phyloP scores from a whole-genome alignment of 2,113 vertebrate genomes.

The Phainopepla nitens region DNA sequence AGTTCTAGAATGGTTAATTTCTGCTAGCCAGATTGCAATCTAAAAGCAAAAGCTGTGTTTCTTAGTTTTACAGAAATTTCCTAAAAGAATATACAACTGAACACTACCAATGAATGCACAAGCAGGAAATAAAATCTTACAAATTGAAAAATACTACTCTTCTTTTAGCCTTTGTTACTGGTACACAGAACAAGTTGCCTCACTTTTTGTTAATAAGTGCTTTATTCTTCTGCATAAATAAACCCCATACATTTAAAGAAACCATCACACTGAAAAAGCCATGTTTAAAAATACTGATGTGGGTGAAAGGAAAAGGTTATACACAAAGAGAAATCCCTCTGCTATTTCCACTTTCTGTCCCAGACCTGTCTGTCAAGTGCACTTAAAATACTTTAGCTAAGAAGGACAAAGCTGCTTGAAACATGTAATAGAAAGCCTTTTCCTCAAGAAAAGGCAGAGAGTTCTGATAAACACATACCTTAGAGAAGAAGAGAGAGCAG shows the following conservation, averaged over 20 bases:
- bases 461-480: not conserved
- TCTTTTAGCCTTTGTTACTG: not conserved
- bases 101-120: not conserved
- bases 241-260: not conserved
- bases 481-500: not conserved
- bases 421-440: not conserved
- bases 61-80: not conserved
- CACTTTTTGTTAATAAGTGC: not conserved
- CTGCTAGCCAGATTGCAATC: not conserved
- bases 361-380: fast-evolving
- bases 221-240: not conserved
- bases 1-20: not conserved
- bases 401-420: not conserved
- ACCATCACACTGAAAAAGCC: not conserved
- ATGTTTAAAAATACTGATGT: not conserved
- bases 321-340: not conserved
- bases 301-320: not conserved
- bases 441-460: not conserved
- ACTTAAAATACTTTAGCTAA: not conserved
- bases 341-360: not conserved
- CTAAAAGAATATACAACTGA: not conserved
- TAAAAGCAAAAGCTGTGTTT: not conserved
- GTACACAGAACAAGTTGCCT: not conserved
- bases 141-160: not conserved
- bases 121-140: not conserved